These are phyloP conservation scores for Potorous gilbertii DNA, from an alignment of 2,797 vertebrate genomes.

Conservation along the genomic window DNA sequence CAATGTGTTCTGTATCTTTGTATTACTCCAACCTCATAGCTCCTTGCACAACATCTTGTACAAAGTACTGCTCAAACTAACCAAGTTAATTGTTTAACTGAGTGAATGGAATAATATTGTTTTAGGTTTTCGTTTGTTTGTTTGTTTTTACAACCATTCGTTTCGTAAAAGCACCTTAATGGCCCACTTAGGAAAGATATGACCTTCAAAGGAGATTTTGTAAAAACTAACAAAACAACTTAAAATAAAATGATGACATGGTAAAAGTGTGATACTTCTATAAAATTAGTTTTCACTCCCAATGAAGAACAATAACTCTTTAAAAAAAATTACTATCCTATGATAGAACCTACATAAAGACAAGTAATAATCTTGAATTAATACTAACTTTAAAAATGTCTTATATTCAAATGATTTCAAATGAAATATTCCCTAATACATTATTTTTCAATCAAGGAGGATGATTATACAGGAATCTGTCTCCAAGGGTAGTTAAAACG, in stretches of 20 bases:
- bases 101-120: conserved; percentile 28
- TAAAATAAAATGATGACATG: conserved; percentile 19
- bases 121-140: background rate
- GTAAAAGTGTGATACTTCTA: background rate
- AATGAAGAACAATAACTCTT: conserved; percentile 8
- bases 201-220: background rate
- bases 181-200: background rate
- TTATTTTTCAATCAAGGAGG: background rate
- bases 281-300: conserved; percentile 37
- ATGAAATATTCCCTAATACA: background rate
- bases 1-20: background rate
- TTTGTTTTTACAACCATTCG: background rate
- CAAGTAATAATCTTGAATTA: background rate
- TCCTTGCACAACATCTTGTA: background rate
- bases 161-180: background rate
- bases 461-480: background rate
- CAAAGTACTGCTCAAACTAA: background rate
- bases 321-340: background rate
- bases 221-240: conserved; percentile 9
- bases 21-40: background rate
- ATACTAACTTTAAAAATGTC: conserved; percentile 3
- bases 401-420: conserved; percentile 22
- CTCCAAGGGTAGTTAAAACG: background rate
- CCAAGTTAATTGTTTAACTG: background rate
- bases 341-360: background rate